These are phyloP conservation scores for Eristalis intricaria DNA, from an alignment of 2,888 invertebrate species.

Conservation along the genomic window DNA sequence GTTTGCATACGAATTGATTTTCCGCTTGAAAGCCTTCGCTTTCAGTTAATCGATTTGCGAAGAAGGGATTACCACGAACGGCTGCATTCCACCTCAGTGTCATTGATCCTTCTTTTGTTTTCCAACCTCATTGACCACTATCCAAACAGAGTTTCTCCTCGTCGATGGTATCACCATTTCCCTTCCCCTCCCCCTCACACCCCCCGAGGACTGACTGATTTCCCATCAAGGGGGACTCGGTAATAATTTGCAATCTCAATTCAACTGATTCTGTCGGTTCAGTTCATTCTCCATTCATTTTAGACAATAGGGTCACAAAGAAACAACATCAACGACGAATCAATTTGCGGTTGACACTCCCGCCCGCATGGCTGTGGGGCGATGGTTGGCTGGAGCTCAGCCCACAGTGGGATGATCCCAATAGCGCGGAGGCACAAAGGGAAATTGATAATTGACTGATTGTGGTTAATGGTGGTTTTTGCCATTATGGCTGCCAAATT, in stretches of 20 bases:
- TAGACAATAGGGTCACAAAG: constrained; percentile 15
- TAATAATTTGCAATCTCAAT: constrained; percentile 56
- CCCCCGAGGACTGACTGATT: background rate
- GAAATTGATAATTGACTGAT: constrained; percentile 71
- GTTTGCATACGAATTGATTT: background rate
- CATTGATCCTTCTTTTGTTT: background rate
- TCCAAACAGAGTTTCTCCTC: background rate
- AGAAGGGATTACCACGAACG: background rate
- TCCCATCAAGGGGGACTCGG: constrained; percentile 30
- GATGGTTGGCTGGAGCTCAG: background rate
- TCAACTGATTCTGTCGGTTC: constrained; percentile 8
- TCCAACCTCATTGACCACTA: background rate
- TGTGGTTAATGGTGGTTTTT: constrained; percentile 71
- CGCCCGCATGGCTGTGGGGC: background rate
- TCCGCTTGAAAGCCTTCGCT: background rate
- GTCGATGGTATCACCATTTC: background rate
- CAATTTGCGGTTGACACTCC: constrained; percentile 70
- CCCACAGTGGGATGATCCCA: constrained; percentile 1
- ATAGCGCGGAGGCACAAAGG: constrained; percentile 41
- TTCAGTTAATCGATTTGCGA: background rate
- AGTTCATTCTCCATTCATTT: background rate
- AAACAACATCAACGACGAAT: constrained; percentile 54
- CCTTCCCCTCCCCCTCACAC: background rate
- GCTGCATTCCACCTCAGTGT: background rate
- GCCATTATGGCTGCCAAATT: constrained; percentile 68